Evolutionary conservation across 2,888 invertebrate species (phyloP).

Genomic region (Lathronympha strigana): DNA sequence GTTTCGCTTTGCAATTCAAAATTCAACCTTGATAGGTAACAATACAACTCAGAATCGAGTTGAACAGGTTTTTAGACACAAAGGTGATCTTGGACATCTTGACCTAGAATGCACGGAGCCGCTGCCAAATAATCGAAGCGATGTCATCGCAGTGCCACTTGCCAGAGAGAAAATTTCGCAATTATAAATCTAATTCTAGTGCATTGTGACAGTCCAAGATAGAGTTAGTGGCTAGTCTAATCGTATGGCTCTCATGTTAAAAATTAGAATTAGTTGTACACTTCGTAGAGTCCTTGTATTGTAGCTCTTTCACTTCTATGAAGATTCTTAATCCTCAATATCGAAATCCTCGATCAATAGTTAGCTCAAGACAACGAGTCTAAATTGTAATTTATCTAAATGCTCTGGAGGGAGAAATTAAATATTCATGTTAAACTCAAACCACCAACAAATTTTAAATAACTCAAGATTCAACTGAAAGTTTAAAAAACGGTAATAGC

Average conservation of each 20-base stretch:
- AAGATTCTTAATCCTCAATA: no score
- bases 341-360: background rate
- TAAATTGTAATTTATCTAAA: background rate
- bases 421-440: background rate
- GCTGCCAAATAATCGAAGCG: constrained; percentile 80
- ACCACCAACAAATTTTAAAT: background rate
- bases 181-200: constrained; percentile 71
- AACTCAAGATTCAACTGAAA: background rate
- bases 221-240: background rate
- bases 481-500: background rate
- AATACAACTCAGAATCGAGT: constrained; percentile 38
- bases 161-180: constrained; percentile 77
- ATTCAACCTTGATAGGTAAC: constrained; percentile 36
- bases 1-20: constrained; percentile 29
- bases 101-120: constrained; percentile 75
- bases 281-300: no score
- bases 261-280: background rate
- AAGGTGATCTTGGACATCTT: constrained; percentile 67
- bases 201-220: constrained; percentile 28
- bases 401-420: background rate
- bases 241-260: background rate
- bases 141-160: constrained; percentile 68
- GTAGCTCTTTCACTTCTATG: no score
- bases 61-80: constrained; percentile 51
- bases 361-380: background rate